Base-by-base conservation (phyloP, 2,113 vertebrate species). In the Aegithalos caudatus region DNA sequence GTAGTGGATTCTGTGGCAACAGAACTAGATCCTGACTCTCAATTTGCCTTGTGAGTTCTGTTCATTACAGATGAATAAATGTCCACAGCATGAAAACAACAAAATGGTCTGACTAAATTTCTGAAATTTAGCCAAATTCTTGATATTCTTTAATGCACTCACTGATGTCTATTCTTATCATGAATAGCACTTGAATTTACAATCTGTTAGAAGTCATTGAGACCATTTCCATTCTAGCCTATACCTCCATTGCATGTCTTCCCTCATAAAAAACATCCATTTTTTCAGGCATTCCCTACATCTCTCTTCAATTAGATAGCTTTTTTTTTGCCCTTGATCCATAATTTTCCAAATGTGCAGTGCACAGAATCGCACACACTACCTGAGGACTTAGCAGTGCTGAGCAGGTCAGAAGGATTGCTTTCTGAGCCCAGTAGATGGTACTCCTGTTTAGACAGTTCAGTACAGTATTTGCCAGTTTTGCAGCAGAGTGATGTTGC, bases 401-500 rank as follows among this genome's bases (percentile, higher is more conserved):
- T 93, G 80, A 86, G 67, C 54, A 96, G 94, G 95, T 90, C 92
- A 88, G 79, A 92, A 94, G 91, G 95, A 90, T 77, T 95, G 77
- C 91, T 92, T 86, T 81, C 82, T 81, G 72, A 97, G 94, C 86
- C 96, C 95, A 94, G 96, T 47, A 96, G 96, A 97, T 97, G 95
- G 94, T 94, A 97, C 80, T 97, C 95, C 95, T 97, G 95, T 94
- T 96, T 97, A 94, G 88, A 92, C 44, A 93, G 92, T 86, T 94
- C 88, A 90, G 31, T 48, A 51, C 21, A 70, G 20, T 47, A 64
- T 95, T 77, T 86, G 73, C 27, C 60, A 18, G 44, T 76, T 89
- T 76, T 91, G 84, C 78, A 96, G 77, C 47, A 76, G 58, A 80
- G 35, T 56, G 51, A 67, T 67, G 60, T 11, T 88, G 80, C 88